phyloP scores from a whole-genome alignment of 2,113 vertebrate genomes.

The Oceanites oceanicus region DNA sequence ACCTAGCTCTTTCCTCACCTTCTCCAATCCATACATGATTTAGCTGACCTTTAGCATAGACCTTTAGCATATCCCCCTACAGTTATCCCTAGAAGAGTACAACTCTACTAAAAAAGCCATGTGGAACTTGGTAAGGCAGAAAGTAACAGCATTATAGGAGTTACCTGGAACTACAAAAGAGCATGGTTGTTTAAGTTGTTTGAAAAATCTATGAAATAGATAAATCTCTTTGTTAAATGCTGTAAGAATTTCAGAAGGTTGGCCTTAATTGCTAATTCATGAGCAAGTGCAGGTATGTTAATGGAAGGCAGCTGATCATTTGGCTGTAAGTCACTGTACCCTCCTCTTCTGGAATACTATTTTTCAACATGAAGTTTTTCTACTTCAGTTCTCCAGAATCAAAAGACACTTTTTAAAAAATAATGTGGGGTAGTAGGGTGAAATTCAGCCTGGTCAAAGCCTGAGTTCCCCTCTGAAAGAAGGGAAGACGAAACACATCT shows the following conservation, averaged over 20 bases:
- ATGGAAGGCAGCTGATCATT: background rate
- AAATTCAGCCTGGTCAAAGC: background rate
- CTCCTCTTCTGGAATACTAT: background rate
- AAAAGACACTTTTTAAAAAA: background rate
- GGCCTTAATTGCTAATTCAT: background rate
- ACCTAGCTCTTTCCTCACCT: background rate
- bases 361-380: background rate
- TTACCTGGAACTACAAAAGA: background rate
- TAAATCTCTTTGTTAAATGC: background rate
- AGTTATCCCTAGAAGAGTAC: background rate
- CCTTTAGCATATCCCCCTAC: background rate
- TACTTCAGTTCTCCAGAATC: background rate
- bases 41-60: background rate
- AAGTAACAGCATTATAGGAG: background rate
- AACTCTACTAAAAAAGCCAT: background rate
- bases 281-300: background rate
- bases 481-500: background rate
- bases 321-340: background rate
- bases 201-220: background rate
- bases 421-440: background rate
- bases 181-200: background rate
- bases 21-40: background rate
- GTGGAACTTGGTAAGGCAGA: background rate
- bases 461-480: background rate
- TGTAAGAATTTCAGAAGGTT: background rate